These are phyloP conservation scores for Xanthia icteritia DNA, from an alignment of 2,888 invertebrate genomes.

Conservation along the genomic window DNA sequence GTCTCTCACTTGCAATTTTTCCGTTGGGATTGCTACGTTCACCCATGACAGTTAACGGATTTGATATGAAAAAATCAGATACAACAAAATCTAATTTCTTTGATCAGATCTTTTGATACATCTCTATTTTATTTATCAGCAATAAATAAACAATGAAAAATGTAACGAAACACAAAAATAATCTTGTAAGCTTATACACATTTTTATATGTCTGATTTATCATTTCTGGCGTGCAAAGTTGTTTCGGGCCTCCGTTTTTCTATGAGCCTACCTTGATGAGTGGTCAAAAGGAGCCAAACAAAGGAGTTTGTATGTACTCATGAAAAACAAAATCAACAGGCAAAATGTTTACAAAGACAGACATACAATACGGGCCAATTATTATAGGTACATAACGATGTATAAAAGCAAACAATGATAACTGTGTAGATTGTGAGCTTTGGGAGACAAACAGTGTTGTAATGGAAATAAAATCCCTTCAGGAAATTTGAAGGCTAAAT, in stretches of 20 bases:
- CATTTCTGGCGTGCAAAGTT: conserved; percentile 51
- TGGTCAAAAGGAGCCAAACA: conserved; percentile 61
- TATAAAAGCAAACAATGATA: conserved; percentile 45
- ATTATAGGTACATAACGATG: conserved; percentile 35
- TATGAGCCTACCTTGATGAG: conserved; percentile 53
- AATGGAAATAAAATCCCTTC: conserved; percentile 24
- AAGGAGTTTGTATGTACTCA: conserved; percentile 54
- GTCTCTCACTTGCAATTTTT: neutral
- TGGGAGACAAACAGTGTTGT: conserved; percentile 20
- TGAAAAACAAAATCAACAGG: conserved; percentile 55
- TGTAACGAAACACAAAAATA: conserved; percentile 31
- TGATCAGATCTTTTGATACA: conserved; percentile 21
- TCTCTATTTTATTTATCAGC: conserved; percentile 42
- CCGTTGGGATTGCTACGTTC: neutral
- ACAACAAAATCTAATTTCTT: conserved; percentile 2
- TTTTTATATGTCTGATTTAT: conserved; percentile 57
- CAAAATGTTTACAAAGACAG: conserved; percentile 43
- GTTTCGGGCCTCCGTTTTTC: conserved; percentile 38
- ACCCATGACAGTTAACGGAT: neutral
- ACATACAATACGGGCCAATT: conserved; percentile 59
- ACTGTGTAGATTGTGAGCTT: conserved; percentile 26
- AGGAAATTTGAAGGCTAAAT: conserved; percentile 9
- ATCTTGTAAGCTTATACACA: conserved; percentile 19
- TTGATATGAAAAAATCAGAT: neutral
- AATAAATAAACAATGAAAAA: conserved; percentile 38